Base-by-base conservation (phyloP, 2,888 invertebrate genomes). In the Macaria notata region DNA sequence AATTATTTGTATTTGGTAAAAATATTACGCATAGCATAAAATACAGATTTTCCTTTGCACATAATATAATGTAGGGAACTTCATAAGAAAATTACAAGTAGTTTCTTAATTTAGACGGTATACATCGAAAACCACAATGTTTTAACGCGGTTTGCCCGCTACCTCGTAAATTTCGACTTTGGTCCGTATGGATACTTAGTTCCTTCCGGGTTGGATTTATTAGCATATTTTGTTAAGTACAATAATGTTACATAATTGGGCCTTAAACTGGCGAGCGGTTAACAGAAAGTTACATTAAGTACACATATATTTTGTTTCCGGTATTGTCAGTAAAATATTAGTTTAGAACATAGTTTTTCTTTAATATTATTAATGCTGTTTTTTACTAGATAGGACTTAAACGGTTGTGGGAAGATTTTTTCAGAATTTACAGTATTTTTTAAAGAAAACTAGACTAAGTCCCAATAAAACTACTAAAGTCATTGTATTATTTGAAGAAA, bases 91-190 rank as follows among this genome's bases (percentile, higher is more conserved):
- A 41, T 29, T 19, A 5, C 3, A 19, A 7, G 50, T 9, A n/a
- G 65, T 52, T 63, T 60, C 49, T 55, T 30, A 52, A 30, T 9
- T 56, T 41, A 39, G 54, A 49, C 45, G 46, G 36, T 19, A 41
- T 39, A 51, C 49, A 55, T 51, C 33, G 46, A 45, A 49, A 39
- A 33, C 55, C 50, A 54, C 56, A 61, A 60, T 49, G 46, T 57
- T 54, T 56, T 59, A 54, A 55, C 49, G 63, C 56, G 46, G 53
- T 63, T 65, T 54, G 49, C 54, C 68, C 68, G 68, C 66, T 68
- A 59, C 64, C 64, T 59, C 66, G 65, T 74, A 74, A 75, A 74
- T 74, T 69, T 54, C 46, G 49, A 50, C 43, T 57, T 59, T 50
- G 55, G 55, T 59, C 43, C 57, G 59, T 53, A 60, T 55, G 56